These are phyloP conservation scores for Melanotaenia parkinsoni DNA, from an alignment of 2,797 vertebrate genomes.

Conservation along the genomic window DNA sequence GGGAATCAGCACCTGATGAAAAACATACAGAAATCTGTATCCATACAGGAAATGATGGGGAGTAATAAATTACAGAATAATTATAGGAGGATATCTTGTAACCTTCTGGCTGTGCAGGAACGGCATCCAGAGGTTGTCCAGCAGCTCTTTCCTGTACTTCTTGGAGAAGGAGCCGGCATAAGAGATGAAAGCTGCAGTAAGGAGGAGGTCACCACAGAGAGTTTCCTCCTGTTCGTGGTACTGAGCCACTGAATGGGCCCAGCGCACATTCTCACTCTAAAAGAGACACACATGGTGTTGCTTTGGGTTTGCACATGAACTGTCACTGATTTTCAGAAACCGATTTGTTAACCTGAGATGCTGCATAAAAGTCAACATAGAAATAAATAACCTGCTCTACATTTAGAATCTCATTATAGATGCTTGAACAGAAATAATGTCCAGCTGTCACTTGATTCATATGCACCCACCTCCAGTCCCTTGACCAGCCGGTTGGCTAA, in stretches of 20 bases:
- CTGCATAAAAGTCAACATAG: not conserved
- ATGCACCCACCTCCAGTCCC: constrained; percentile 86
- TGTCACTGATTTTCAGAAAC: not conserved
- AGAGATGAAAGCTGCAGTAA: constrained; percentile 80
- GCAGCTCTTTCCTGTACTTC: constrained; percentile 74
- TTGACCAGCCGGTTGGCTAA: constrained; percentile 96
- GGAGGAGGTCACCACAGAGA: constrained; percentile 81
- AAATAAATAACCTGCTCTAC: not conserved
- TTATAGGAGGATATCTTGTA: not conserved
- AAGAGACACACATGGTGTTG: constrained; percentile 24
- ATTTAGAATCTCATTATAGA: not conserved
- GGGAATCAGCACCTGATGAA: constrained; percentile 76
- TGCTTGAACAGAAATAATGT: constrained; percentile 36
- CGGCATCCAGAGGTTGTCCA: constrained; percentile 82
- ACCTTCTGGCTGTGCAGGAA: constrained; percentile 80
- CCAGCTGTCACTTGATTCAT: constrained; percentile 76
- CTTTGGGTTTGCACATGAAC: not conserved
- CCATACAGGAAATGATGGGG: not conserved
- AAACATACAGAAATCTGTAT: not conserved
- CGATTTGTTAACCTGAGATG: not conserved
- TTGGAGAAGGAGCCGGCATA: constrained; percentile 83
- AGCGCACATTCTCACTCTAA: constrained; percentile 85
- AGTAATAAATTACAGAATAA: not conserved
- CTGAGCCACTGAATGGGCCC: constrained; percentile 82
- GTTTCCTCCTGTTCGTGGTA: constrained; percentile 85